Evolutionary conservation across 1,140 invertebrate species (phyloP), one percentile per base, ranked within the genome.

Genomic region (Diorhabda carinulata): DNA sequence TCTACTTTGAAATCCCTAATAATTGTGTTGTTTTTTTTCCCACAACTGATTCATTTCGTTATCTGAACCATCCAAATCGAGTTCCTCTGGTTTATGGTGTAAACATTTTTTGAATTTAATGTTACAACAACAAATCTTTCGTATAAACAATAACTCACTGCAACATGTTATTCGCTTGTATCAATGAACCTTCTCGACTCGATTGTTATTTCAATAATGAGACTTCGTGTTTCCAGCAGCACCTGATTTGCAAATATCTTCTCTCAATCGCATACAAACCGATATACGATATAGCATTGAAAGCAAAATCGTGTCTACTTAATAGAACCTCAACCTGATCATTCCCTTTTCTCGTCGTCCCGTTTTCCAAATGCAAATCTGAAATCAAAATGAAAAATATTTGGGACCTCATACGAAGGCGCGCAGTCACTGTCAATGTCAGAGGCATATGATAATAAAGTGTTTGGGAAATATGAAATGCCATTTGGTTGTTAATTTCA

Each of bases 361-460:
- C 61, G 43, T 62, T 62, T 44, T 43, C 61, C 61, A n/a, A 9
- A 62, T 43, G 43, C 61, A 64, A 64, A 64, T 57, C 10, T 45
- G 44, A 64, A 64, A 64, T 64, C 63, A 56, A 64, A 64, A 56
- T 56, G 63, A 64, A 64, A 64, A 64, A 64, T 47, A 64, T 56
- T 56, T 57, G 42, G 40, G 63, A 64, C 9, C 43, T 10, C 52
- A 10, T 40, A 42, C 9, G 44, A 8, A 56, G 56, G 45, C 25
- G 45, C 52, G 45, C 47, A 52, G 47, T 56, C 52, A 5, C 5
- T 42, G 2, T n/a, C 43, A 47, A 40, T 52, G 63, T 64, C 63
- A 25, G 44, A 25, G 41, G 10, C 63, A 64, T 64, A 64, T 56
- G 47, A 44, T 64, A 64, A 64, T 64, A 64, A 25, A 40, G 63